These are phyloP conservation scores for Microctenopoma stevenorrisi DNA, from an alignment of 2,797 vertebrate species.

Conservation along the genomic window DNA sequence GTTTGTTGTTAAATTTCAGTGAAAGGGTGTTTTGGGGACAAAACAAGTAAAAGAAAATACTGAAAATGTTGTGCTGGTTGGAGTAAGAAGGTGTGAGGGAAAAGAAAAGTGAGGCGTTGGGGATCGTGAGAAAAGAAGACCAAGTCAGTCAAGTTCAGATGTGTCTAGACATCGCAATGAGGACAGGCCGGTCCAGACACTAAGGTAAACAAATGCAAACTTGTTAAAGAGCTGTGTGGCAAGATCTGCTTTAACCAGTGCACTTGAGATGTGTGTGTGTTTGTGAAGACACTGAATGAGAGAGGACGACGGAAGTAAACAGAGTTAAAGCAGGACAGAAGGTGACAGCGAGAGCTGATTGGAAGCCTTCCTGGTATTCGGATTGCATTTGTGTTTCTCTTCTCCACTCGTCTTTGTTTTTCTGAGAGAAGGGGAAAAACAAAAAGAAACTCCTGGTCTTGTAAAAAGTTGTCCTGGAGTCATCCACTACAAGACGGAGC, in stretches of 20 bases:
- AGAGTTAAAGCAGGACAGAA: conserved; percentile 17
- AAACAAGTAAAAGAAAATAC: neutral
- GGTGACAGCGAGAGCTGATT: conserved; percentile 16
- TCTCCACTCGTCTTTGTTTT: conserved; percentile 42
- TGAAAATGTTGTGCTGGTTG: neutral
- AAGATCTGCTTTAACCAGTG: conserved; percentile 38
- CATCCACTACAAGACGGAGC: conserved; percentile 26
- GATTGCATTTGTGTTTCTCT: conserved; percentile 37
- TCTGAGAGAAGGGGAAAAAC: conserved; percentile 21
- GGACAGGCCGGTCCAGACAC: conserved; percentile 59
- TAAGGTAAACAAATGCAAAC: conserved; percentile 64
- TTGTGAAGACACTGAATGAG: conserved; percentile 6
- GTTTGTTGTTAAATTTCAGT: conserved; percentile 4
- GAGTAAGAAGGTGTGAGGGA: neutral
- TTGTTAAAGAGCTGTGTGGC: conserved; percentile 17
- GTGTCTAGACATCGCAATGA: conserved; percentile 67
- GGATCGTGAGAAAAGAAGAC: conserved; percentile 66
- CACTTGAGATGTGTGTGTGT: conserved; percentile 60
- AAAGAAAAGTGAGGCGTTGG: conserved; percentile 41
- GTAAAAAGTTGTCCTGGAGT: conserved; percentile 40
- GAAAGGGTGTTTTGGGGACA: neutral
- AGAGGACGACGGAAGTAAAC: conserved; percentile 24
- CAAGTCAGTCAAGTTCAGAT: conserved; percentile 55
- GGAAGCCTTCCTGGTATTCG: conserved; percentile 55
- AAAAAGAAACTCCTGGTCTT: conserved; percentile 41